Conservation (phyloP, 92 coral and sea anemone genomes). For the Metridium senile region DNA sequence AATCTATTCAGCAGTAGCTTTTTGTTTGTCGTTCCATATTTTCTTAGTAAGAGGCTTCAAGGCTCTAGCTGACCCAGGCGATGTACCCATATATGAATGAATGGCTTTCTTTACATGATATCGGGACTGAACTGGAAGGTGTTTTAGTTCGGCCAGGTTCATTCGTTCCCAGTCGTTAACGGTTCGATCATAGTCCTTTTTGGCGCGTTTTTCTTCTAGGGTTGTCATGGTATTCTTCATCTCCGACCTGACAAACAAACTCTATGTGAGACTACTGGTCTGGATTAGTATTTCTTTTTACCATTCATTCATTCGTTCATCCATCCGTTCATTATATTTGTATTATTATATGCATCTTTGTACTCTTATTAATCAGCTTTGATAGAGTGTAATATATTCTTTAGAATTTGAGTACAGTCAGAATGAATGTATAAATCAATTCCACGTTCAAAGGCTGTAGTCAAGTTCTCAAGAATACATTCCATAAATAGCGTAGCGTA, state of each 20-base stretch:
- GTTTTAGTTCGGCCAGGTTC: slow-evolving; percentile 82
- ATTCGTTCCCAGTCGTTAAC: slow-evolving; percentile 93
- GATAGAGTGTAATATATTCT: no score
- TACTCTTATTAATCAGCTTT: no score
- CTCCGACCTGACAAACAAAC: slow-evolving; percentile 74
- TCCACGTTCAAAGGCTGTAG: no score
- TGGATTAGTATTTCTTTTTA: no score
- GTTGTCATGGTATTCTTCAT: slow-evolving; percentile 53
- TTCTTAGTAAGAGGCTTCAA: slow-evolving; percentile 81
- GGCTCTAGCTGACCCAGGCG: slow-evolving; percentile 84
- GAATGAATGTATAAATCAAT: no score
- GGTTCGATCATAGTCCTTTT: slow-evolving; percentile 81
- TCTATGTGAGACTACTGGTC: no score
- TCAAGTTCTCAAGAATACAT: no score
- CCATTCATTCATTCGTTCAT: no score
- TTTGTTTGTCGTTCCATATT: slow-evolving; percentile 47
- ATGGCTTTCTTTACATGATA: slow-evolving; percentile 88
- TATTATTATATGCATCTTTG: no score
- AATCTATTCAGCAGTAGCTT: slow-evolving; percentile 29
- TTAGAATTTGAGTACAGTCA: no score
- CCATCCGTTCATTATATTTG: no score
- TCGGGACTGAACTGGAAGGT: slow-evolving; percentile 82
- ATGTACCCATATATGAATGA: slow-evolving; percentile 87
- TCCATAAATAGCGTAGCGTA: no score
- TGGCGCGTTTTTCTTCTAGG: slow-evolving; percentile 68